phyloP scores from a whole-genome alignment of 2,113 vertebrate species.

The Nothoprocta pentlandii region DNA sequence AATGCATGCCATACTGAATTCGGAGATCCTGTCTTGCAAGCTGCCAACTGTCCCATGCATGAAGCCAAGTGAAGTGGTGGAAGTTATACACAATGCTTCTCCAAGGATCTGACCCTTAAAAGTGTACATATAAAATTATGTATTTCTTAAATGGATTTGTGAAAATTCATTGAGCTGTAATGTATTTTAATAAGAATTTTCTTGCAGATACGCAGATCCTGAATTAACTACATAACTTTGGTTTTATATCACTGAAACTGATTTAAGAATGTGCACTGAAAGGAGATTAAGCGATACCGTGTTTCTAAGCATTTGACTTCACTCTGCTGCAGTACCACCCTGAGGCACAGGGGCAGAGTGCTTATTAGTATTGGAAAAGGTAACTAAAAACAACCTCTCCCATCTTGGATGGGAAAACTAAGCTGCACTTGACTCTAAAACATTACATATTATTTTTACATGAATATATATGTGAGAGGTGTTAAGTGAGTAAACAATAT shows the following conservation, averaged over 20 bases:
- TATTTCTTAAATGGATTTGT: neutral
- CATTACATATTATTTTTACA: neutral
- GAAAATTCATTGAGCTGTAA: neutral
- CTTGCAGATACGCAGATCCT: neutral
- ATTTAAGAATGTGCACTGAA: neutral
- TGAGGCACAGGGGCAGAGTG: neutral
- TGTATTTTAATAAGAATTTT: neutral
- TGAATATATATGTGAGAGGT: neutral
- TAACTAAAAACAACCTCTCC: neutral
- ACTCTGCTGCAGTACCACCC: neutral
- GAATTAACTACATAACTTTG: neutral
- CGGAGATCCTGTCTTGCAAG: neutral
- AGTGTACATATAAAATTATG: neutral
- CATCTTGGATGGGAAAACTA: neutral
- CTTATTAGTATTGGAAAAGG: neutral
- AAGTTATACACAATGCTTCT: neutral
- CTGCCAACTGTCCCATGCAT: rapidly evolving
- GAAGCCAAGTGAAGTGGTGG: neutral
- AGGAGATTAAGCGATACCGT: neutral
- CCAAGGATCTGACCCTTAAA: neutral
- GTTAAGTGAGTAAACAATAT: slow-evolving; percentile 24
- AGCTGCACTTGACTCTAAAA: neutral
- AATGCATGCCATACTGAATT: neutral
- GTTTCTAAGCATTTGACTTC: neutral
- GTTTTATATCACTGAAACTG: neutral